A percentile compares a stretch with the other conserved stretches of the same genome.
Conservation (phyloP, 2,113 vertebrate species). For the Oreochromis spilurus region DNA sequence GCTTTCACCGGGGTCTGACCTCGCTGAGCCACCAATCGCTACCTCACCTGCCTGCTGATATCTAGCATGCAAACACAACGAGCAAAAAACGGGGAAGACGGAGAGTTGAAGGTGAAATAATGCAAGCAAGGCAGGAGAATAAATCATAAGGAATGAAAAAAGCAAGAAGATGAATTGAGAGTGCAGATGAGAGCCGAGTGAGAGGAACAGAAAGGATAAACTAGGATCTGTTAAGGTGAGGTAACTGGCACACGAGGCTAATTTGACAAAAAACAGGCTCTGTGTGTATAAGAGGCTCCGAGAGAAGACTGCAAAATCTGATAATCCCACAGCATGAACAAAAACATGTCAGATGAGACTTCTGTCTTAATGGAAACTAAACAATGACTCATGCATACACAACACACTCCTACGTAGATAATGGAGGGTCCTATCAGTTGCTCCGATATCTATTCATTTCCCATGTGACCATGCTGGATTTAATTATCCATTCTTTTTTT, state of each 20-base stretch:
- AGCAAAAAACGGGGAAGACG: not conserved
- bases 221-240: not conserved
- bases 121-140: not conserved
- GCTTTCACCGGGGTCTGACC: conserved; percentile 57
- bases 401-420: conserved; percentile 10
- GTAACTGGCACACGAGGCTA: not conserved
- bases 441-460: not conserved
- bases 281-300: conserved; percentile 40
- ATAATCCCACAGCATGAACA: conserved; percentile 49
- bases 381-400: conserved; percentile 44
- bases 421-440: not conserved
- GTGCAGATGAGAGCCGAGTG: not conserved
- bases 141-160: not conserved
- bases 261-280: conserved; percentile 42
- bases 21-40: conserved; percentile 38
- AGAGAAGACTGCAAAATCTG: conserved; percentile 45
- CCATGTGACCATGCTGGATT: not conserved
- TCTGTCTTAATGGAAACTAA: conserved; percentile 51
- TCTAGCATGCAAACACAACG: conserved; percentile 5
- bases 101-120: not conserved
- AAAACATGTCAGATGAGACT: conserved; percentile 46
- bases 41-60: conserved; percentile 57
- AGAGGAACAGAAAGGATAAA: conserved; percentile 7
- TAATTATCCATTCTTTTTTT: not conserved
- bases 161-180: not conserved